phyloP scores from a whole-genome alignment of 1,140 invertebrate genomes.

The Diuraphis noxia region DNA sequence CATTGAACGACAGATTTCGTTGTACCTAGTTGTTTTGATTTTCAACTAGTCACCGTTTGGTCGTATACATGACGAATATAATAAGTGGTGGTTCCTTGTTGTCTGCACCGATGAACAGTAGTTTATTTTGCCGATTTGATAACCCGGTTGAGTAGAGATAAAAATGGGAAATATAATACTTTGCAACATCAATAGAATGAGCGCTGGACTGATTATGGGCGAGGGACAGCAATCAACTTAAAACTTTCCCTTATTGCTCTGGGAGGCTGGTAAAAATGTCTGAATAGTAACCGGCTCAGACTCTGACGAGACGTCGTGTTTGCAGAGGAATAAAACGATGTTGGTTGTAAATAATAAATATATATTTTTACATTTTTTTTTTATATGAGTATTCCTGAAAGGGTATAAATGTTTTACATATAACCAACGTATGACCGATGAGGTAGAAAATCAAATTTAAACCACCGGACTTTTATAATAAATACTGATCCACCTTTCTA shows the following conservation, averaged over 20 bases:
- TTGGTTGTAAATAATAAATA: not conserved
- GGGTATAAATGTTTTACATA: conserved; percentile 13
- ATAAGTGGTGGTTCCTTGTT: not conserved
- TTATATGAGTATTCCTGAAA: not conserved
- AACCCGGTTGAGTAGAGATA: not conserved
- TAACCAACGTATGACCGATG: not conserved
- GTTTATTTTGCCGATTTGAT: not conserved
- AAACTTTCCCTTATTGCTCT: conserved; percentile 8
- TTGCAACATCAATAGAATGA: not conserved
- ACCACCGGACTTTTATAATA: not conserved
- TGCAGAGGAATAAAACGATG: not conserved
- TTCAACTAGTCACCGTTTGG: not conserved
- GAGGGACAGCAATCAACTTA: not conserved
- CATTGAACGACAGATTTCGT: not conserved
- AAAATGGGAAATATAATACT: conserved; percentile 15
- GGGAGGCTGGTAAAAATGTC: not conserved
- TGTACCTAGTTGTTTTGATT: not conserved
- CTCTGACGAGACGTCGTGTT: not conserved
- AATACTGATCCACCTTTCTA: not conserved
- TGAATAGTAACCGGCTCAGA: not conserved
- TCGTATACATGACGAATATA: not conserved
- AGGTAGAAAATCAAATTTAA: conserved; percentile 49
- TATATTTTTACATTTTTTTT: not conserved
- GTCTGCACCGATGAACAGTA: too few relatives aligned
- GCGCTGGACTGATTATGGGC: not conserved